Evolutionary conservation across 2,113 vertebrate genomes (phyloP).

Genomic region (Prinia subflava): DNA sequence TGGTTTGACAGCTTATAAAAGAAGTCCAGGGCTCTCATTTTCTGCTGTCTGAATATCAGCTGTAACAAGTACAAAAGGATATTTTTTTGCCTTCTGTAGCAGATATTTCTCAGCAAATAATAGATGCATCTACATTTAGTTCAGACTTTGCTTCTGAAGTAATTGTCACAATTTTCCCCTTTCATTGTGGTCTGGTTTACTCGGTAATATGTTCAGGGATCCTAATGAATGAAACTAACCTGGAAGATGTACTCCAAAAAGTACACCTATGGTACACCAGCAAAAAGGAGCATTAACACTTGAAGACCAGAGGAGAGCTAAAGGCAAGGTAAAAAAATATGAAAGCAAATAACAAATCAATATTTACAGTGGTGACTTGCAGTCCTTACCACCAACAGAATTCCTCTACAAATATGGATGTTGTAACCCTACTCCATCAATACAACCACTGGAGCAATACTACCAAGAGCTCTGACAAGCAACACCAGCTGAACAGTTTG

Average conservation of each 20-base stretch:
- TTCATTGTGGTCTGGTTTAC: not conserved
- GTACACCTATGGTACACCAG: not conserved
- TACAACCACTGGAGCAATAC: not conserved
- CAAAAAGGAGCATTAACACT: not conserved
- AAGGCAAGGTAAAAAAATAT: not conserved
- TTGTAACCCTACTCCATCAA: not conserved
- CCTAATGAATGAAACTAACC: not conserved
- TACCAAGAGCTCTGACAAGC: not conserved
- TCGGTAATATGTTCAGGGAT: not conserved
- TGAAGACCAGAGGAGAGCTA: not conserved
- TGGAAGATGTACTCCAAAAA: not conserved
- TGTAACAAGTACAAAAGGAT: not conserved
- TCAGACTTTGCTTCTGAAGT: not conserved
- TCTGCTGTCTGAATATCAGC: not conserved
- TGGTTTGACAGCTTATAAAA: not conserved
- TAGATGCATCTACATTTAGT: not conserved
- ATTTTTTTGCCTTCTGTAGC: not conserved
- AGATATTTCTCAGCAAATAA: not conserved
- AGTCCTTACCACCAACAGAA: not conserved
- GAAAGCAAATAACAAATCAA: not conserved
- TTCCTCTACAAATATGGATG: not conserved
- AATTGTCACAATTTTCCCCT: not conserved
- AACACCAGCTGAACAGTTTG: not conserved
- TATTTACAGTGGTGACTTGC: not conserved
- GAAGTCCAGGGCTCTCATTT: not conserved